Base-by-base conservation (phyloP, 30 jellyfish, hydroid and myxozoan species). In the Turritopsis rubra region DNA sequence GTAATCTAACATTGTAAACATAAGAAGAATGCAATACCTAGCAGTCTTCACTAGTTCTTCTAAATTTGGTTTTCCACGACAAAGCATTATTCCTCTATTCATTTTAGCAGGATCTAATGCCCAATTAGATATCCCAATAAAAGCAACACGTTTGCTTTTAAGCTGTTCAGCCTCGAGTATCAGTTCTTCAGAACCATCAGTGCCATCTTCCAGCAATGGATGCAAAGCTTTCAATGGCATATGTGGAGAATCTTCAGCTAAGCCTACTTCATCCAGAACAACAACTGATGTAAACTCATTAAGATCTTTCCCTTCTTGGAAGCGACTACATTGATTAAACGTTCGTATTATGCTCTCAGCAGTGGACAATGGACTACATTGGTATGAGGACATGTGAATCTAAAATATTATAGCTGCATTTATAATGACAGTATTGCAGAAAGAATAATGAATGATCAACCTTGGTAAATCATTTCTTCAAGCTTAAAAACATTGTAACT, bases 181-280 rank as follows among this genome's bases (percentile, higher is more conserved):
- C 30, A 89, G 79, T 27, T 89, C 96, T 52, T 89, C 96, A 18
- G 94, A 89, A 21, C 96, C 96, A 65, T 89, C 96, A 1, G 94
- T 84, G 3, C 96, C 96, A 85, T 89, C 96, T 85, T 89, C 96
- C 0, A 89, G 88, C 79, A 89, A 74, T 31, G 95, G 96, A 74
- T 89, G 96, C 81, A 89, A 52, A 21, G 96, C 96, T 79, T 89
- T 89, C 20, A 89, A 54, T 18, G 96, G 96, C 94, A 89, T 85
- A 54, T 88, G 87, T 16, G 94, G 94, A 16, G 94, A 84, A 75
- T 88, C 96, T 83, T 88, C 96, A 30, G 96, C 96, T 3, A 88
- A 75, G 74, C 96, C 96, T 18, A 88, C 94, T 74, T 89, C 96
- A 85, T 89, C 96, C 7, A 89, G 85, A 21, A 89, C 96, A 52